Conservation (phyloP, 2,888 invertebrate species). For the Altica lythri region DNA sequence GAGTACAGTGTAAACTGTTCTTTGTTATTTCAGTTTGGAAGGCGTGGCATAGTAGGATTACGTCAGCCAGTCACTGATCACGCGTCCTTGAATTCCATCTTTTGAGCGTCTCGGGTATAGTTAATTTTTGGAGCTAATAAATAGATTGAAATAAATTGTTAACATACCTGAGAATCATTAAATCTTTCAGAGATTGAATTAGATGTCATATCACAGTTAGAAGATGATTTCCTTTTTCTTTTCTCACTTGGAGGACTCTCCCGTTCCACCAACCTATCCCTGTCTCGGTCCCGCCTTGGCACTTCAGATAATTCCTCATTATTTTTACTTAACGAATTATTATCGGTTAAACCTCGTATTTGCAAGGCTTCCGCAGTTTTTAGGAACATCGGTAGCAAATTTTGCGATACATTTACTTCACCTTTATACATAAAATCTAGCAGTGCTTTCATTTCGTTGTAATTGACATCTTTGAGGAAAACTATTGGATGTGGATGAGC, state of each 20-base stretch:
- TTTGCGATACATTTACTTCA: slow-evolving; percentile 80
- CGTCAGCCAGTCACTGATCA: no score
- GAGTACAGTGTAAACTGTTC: no score
- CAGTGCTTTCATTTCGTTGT: slow-evolving; percentile 85
- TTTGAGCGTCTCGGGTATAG: no score
- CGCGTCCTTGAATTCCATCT: no score
- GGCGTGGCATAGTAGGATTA: no score
- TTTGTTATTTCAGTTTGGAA: no score
- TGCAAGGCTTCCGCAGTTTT: slow-evolving; percentile 91
- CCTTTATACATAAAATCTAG: slow-evolving; percentile 94
- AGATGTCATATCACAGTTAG: slow-evolving; percentile 70
- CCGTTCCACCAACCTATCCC: slow-evolving; percentile 50
- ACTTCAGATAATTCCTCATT: slow-evolving; percentile 47
- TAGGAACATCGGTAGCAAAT: slow-evolving; percentile 86
- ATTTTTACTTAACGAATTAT: slow-evolving; percentile 66
- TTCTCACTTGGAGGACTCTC: slow-evolving; percentile 61
- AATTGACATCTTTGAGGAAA: slow-evolving; percentile 90
- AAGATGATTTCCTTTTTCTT: slow-evolving; percentile 69
- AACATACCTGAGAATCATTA: slow-evolving; percentile 69
- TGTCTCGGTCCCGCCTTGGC: slow-evolving; percentile 48
- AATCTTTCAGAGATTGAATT: slow-evolving; percentile 67
- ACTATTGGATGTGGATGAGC: slow-evolving; percentile 90
- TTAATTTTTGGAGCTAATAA: no score
- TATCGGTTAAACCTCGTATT: slow-evolving; percentile 87
- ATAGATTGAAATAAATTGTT: no score